Percentiles rank a stretch among this genome's conserved stretches.
These are phyloP conservation scores for Mycetomoellerius zeteki DNA, from an alignment of 1,140 invertebrate species.

Conservation along the genomic window DNA sequence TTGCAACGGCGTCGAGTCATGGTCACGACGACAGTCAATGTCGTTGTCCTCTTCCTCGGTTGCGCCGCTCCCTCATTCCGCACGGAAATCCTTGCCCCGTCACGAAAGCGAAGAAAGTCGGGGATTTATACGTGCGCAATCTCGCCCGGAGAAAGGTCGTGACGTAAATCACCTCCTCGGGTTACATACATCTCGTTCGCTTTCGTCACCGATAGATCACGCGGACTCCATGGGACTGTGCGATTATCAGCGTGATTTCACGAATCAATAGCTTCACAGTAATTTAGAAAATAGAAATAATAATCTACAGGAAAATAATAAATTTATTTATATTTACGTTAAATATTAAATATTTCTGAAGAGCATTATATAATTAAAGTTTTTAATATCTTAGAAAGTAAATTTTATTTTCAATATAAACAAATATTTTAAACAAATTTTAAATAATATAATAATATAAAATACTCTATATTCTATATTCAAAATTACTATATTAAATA, in stretches of 20 bases:
- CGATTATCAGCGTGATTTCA: neutral
- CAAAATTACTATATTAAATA: too few relatives aligned
- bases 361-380: neutral
- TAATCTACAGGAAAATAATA: neutral
- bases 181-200: constrained; percentile 51
- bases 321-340: neutral
- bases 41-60: constrained; percentile 62
- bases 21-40: constrained; percentile 70
- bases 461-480: too few relatives aligned
- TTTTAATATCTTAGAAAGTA: neutral
- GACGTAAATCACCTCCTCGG: constrained; percentile 43
- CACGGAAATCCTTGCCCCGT: constrained; percentile 12
- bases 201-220: constrained; percentile 55
- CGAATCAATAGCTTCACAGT: neutral
- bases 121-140: constrained; percentile 33
- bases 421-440: too few relatives aligned
- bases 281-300: neutral
- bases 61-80: constrained; percentile 47
- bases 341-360: neutral
- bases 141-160: constrained; percentile 50
- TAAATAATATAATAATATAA: too few relatives aligned
- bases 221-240: neutral
- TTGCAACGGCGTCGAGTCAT: constrained; percentile 73
- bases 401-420: neutral
- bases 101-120: constrained; percentile 49